Conservation (phyloP, 2,113 vertebrate genomes). For the Noctilio leporinus region DNA sequence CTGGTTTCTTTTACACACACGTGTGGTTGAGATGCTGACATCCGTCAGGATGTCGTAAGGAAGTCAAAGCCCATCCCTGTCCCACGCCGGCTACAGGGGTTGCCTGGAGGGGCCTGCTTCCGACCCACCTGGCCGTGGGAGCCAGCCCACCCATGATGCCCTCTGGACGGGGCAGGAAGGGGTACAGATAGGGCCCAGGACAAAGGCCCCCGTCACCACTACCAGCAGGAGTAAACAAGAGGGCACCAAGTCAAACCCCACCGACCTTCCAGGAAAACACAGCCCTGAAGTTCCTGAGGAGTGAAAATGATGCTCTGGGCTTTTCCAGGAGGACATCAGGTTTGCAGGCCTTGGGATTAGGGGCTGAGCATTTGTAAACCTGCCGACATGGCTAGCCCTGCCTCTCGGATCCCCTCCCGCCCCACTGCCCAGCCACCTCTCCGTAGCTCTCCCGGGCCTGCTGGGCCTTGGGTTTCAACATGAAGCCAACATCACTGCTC, state of each 20-base stretch:
- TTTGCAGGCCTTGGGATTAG: neutral
- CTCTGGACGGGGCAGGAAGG: no score
- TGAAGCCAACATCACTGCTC: neutral
- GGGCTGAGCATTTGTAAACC: neutral
- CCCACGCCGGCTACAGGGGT: neutral
- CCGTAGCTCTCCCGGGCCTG: neutral
- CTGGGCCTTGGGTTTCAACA: neutral
- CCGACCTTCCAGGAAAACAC: neutral
- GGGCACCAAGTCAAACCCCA: neutral
- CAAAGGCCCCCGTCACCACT: neutral
- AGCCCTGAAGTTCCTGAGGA: neutral
- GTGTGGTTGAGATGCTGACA: neutral
- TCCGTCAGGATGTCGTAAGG: neutral
- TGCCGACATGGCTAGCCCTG: neutral
- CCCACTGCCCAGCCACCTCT: fast-evolving
- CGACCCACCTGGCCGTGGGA: fast-evolving
- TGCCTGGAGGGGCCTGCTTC: neutral
- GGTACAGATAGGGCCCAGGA: neutral
- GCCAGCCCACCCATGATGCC: fast-evolving
- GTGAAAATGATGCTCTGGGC: neutral
- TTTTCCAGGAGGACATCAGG: neutral
- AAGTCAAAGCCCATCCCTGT: neutral
- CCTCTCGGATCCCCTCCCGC: neutral
- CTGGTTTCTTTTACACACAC: neutral
- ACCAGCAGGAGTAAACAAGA: neutral